phyloP scores from a whole-genome alignment of 1,140 invertebrate genomes.

The Chrysomallon squamiferum region DNA sequence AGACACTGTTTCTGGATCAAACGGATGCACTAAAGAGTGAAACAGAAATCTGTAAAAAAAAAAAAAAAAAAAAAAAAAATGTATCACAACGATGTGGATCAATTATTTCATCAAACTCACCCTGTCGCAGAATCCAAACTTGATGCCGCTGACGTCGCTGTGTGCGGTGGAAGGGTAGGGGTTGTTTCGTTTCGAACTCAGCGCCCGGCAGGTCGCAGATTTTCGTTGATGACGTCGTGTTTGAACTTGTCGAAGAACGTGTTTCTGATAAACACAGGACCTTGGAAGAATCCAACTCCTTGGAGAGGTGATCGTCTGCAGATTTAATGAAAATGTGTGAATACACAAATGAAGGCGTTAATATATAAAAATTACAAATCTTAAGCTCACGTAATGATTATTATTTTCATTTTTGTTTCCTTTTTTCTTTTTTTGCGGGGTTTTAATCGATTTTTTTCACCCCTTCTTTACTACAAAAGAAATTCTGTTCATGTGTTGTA shows the following conservation, averaged over 20 bases:
- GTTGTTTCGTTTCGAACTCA: neutral
- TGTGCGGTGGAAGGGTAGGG: neutral
- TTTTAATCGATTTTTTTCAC: neutral
- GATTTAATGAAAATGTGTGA: neutral
- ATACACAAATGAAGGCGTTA: neutral
- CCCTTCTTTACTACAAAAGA: neutral
- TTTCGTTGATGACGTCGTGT: too few relatives aligned
- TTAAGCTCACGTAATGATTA: neutral
- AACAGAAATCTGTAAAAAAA: too few relatives aligned
- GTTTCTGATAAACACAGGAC: neutral
- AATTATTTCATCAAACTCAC: too few relatives aligned
- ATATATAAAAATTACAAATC: neutral
- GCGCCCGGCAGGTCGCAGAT: neutral
- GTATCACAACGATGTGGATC: too few relatives aligned
- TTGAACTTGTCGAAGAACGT: constrained; percentile 3
- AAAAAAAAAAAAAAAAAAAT: too few relatives aligned
- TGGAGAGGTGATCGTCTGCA: neutral
- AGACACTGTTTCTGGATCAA: too few relatives aligned
- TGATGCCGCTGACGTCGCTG: constrained; percentile 1
- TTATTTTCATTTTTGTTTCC: neutral
- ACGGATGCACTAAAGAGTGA: too few relatives aligned
- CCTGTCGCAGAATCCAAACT: constrained; percentile 1
- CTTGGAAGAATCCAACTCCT: neutral
- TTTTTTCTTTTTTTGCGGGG: neutral
- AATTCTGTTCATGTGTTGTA: neutral